Conservation (phyloP, 1,140 invertebrate species). For the Diorhabda sublineata region DNA sequence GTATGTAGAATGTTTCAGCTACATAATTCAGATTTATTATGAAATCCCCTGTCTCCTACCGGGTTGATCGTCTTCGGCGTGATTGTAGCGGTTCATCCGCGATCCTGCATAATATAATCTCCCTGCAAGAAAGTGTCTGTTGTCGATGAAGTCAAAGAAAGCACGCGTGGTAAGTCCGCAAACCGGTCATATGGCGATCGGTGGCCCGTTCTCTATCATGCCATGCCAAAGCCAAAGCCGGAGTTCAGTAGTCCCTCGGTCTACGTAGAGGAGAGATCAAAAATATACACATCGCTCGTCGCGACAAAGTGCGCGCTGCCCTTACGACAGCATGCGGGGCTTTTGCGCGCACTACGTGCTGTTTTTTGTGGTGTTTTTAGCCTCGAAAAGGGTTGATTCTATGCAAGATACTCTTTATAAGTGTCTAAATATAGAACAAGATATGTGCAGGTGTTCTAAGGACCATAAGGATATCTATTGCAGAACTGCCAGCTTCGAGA, state of each 20-base stretch:
- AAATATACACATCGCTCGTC: slow-evolving; percentile 4
- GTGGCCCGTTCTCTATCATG: neutral
- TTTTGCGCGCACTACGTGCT: slow-evolving; percentile 5
- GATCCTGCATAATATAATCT: neutral
- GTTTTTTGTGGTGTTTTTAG: slow-evolving; percentile 5
- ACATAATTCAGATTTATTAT: too few species aligned
- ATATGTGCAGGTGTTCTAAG: slow-evolving; percentile 39
- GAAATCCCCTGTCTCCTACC: neutral
- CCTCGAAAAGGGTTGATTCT: neutral
- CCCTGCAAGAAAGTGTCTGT: neutral
- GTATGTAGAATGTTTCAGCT: too few species aligned
- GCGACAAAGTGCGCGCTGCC: slow-evolving; percentile 12
- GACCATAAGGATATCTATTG: slow-evolving; percentile 41
- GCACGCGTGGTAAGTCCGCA: slow-evolving; percentile 14
- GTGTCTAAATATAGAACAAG: slow-evolving; percentile 37
- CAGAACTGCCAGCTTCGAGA: slow-evolving; percentile 40
- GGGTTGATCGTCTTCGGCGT: neutral
- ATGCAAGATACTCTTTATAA: slow-evolving; percentile 31
- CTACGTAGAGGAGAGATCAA: slow-evolving; percentile 5
- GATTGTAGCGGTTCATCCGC: neutral
- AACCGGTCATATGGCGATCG: slow-evolving; percentile 11
- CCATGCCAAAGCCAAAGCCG: neutral
- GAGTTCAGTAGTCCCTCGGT: slow-evolving; percentile 19
- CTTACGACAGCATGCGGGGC: slow-evolving; percentile 14
- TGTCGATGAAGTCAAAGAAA: neutral